Evolutionary conservation across 2,888 invertebrate genomes (phyloP), one percentile per base, ranked within the genome.

Genomic region (Drosophila vallismaia): DNA sequence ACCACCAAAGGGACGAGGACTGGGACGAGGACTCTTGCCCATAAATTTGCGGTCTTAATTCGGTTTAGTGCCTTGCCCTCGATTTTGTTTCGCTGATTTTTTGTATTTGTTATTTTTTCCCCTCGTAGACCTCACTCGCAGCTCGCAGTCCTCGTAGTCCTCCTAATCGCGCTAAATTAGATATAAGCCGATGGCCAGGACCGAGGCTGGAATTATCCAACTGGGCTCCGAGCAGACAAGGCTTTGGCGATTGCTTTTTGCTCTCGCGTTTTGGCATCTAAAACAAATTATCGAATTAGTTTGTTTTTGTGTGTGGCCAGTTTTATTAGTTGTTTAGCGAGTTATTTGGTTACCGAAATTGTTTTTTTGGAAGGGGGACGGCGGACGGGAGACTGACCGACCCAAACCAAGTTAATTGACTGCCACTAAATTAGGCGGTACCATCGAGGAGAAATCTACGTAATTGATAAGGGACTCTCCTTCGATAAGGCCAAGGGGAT

Each of bases 241-340:
- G 66, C 73, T 71, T 66, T 54, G 54, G 46, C 62, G 53, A 76
- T 68, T 77, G 70, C 62, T 64, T 70, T 55, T 60, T 75, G 58
- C 42, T 58, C 45, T 26, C 45, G 45, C 55, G 24, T 51, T 54
- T 50, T 28, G 55, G 46, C 56, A 55, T 56, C 60, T 58, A 50
- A 58, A 81, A 71, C 73, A 74, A 75, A 81, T 85, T 77, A 86
- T 80, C 78, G 60, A 83, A 83, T 84, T 86, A 75, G 86, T 77
- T 86, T 74, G 70, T 59, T 77, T 63, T 51, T 53, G 60, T 52
- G 62, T 73, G 74, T 56, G 73, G 75, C 64, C 60, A 74, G 45
- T 50, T 80, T 83, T 75, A 86, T 80, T 77, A 74, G 75, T 73
- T 70, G 55, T 67, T 80, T 83, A 71, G 70, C 78, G 68, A 71